Percentiles rank a stretch among this genome's conserved stretches.
Evolutionary conservation across 2,888 invertebrate genomes (phyloP).

Genomic region (Mylabris sibirica): DNA sequence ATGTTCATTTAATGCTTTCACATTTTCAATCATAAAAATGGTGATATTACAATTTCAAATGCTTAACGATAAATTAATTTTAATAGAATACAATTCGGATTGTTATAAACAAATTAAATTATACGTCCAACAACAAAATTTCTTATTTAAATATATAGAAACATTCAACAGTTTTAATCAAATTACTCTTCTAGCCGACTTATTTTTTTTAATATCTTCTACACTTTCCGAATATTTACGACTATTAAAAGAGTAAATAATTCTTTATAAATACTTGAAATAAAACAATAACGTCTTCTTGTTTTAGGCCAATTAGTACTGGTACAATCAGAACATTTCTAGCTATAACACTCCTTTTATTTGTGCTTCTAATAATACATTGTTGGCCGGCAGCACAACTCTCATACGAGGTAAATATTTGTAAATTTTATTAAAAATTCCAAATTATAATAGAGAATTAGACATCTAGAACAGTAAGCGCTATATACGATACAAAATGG

Average conservation of each 20-base stretch:
- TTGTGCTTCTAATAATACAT: background rate
- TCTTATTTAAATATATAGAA: background rate
- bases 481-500: background rate
- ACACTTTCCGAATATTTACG: background rate
- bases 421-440: background rate
- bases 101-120: background rate
- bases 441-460: background rate
- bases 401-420: background rate
- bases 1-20: background rate
- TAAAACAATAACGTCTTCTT: background rate
- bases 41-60: background rate
- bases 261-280: background rate
- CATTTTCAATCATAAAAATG: background rate
- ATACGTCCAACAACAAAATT: background rate
- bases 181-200: background rate
- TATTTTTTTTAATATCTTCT: background rate
- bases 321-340: background rate
- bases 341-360: background rate
- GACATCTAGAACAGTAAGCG: background rate
- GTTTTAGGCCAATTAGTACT: background rate
- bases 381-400: background rate
- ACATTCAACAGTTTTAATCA: background rate
- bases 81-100: background rate
- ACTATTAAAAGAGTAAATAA: background rate
- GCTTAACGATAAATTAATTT: background rate